Percentiles rank a stretch among this genome's conserved stretches.
Evolutionary conservation across 2,797 vertebrate species (phyloP).

Genomic region (Mionectes olivaceus): DNA sequence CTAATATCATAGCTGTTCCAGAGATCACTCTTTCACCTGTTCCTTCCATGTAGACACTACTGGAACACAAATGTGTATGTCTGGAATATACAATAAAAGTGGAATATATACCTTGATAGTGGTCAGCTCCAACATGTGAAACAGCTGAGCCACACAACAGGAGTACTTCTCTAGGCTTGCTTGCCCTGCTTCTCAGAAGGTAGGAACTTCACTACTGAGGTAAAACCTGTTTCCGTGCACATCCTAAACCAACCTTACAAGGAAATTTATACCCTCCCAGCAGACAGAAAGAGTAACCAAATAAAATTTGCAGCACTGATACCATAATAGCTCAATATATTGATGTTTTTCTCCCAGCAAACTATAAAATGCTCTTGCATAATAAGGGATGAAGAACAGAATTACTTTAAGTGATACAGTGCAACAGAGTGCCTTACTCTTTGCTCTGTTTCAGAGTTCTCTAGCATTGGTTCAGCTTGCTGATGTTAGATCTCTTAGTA

Average conservation of each 20-base stretch:
- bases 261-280: not conserved
- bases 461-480: not conserved
- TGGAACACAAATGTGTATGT: not conserved
- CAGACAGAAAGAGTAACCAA: not conserved
- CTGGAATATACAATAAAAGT: not conserved
- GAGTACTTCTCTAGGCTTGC: not conserved
- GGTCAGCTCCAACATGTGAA: not conserved
- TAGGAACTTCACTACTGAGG: not conserved
- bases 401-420: not conserved
- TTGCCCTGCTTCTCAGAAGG: not conserved
- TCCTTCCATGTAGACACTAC: not conserved
- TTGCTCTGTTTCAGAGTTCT: not conserved
- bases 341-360: not conserved
- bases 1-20: not conserved
- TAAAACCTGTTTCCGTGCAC: not conserved
- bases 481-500: not conserved
- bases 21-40: not conserved
- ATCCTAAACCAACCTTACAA: not conserved
- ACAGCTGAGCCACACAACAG: not conserved
- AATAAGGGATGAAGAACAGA: not conserved
- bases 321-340: accelerated
- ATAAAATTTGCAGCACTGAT: not conserved
- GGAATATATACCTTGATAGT: not conserved
- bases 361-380: not conserved
- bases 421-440: not conserved